Conservation (phyloP, 1,140 invertebrate genomes). For the Drosophila trapezifrons region DNA sequence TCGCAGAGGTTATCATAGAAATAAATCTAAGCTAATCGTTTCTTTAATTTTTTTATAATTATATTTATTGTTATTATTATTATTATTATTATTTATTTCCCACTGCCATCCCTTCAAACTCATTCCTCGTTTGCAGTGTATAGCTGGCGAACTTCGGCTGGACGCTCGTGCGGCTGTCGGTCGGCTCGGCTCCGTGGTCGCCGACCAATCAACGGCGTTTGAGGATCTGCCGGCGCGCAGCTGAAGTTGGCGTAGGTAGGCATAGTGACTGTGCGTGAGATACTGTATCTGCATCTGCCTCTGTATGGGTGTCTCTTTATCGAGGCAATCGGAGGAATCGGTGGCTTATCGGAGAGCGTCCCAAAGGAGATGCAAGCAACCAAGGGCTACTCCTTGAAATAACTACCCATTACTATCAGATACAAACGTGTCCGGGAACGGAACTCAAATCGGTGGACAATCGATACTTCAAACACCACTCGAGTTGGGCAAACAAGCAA, state of each 20-base stretch:
- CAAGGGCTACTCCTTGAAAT: slow-evolving; percentile 2
- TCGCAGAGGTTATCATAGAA: too few species aligned
- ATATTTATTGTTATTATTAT: background rate
- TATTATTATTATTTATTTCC: background rate
- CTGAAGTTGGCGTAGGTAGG: slow-evolving; percentile 35
- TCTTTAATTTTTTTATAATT: background rate
- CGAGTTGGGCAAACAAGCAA: background rate
- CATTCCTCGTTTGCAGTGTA: slow-evolving; percentile 54
- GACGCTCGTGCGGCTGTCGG: slow-evolving; percentile 52
- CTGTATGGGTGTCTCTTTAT: slow-evolving; percentile 3
- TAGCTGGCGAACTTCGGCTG: slow-evolving; percentile 52
- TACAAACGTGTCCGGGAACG: background rate
- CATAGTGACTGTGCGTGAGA: slow-evolving; percentile 29
- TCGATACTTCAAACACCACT: background rate
- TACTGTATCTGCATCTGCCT: slow-evolving; percentile 9
- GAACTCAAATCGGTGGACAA: background rate
- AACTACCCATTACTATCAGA: background rate
- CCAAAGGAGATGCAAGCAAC: slow-evolving; percentile 51
- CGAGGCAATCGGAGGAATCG: slow-evolving; percentile 2
- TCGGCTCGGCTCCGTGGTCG: slow-evolving; percentile 36
- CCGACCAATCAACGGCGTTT: slow-evolving; percentile 72
- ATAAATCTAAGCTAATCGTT: too few species aligned
- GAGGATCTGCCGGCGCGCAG: slow-evolving; percentile 68
- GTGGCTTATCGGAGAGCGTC: slow-evolving; percentile 45
- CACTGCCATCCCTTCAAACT: background rate